These are phyloP conservation scores for Montipora cactus DNA, from an alignment of 64 coral and sea anemone species.

Conservation along the genomic window DNA sequence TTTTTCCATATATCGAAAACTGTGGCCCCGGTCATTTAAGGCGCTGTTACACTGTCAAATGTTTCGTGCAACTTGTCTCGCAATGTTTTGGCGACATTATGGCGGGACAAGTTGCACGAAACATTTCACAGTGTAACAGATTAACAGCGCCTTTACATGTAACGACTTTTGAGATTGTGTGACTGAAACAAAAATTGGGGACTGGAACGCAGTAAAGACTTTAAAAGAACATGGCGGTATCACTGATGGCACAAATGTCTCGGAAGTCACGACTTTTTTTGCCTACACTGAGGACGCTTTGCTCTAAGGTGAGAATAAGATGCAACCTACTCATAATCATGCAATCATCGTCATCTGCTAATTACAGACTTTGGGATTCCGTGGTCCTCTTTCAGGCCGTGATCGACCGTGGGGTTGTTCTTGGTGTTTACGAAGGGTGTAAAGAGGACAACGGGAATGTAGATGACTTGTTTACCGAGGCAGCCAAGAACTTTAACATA, in stretches of 20 bases:
- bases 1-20: too few relatives aligned
- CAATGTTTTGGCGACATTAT: too few relatives aligned
- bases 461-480: conserved; percentile 37
- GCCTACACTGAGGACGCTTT: neutral
- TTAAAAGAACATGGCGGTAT: neutral
- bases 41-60: too few relatives aligned
- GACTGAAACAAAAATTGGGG: too few relatives aligned
- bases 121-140: too few relatives aligned
- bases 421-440: conserved; percentile 52
- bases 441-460: neutral
- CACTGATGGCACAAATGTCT: neutral
- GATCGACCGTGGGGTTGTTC: conserved; percentile 62
- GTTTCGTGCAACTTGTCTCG: too few relatives aligned
- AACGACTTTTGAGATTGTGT: too few relatives aligned
- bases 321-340: neutral
- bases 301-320: neutral
- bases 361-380: neutral
- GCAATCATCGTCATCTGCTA: too few relatives aligned
- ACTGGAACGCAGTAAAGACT: too few relatives aligned
- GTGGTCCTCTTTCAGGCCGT: neutral
- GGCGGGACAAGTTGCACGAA: too few relatives aligned
- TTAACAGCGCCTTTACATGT: too few relatives aligned
- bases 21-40: too few relatives aligned
- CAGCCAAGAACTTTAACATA: conserved; percentile 48
- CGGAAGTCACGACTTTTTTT: neutral